A percentile compares a stretch with the other conserved stretches of the same genome.
Evolutionary conservation across 2,113 vertebrate species (phyloP).

Genomic region (Stomatorhinus ivindoensis): DNA sequence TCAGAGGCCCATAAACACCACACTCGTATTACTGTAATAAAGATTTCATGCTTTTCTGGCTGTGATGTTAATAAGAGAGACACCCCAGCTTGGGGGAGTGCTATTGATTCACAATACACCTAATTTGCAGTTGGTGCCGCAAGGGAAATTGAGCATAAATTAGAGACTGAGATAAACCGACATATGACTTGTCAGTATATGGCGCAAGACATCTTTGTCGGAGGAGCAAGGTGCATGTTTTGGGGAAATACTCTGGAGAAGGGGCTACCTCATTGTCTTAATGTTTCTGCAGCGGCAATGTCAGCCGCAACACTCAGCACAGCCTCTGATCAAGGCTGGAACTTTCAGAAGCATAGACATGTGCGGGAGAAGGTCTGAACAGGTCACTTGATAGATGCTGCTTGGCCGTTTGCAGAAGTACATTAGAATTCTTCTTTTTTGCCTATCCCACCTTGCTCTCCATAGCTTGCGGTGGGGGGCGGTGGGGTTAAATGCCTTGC

Average conservation of each 20-base stretch:
- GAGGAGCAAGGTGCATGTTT: background rate
- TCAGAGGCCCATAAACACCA: background rate
- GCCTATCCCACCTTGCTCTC: background rate
- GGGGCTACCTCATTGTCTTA: background rate
- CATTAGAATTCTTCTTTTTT: background rate
- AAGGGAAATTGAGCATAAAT: conserved; percentile 4
- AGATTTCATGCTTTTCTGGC: background rate
- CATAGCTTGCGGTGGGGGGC: background rate
- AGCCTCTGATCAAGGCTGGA: background rate
- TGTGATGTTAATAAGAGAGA: background rate
- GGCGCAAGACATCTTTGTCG: background rate
- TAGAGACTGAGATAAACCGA: background rate
- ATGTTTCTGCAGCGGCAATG: background rate
- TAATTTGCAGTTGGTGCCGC: conserved; percentile 1
- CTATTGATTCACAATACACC: conserved; percentile 1
- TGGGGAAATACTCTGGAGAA: background rate
- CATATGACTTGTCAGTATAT: background rate
- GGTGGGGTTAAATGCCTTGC: background rate
- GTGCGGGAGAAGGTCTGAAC: background rate
- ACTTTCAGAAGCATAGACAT: background rate
- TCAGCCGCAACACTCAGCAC: background rate
- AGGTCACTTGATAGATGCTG: background rate
- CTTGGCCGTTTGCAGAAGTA: background rate
- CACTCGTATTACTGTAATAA: background rate
- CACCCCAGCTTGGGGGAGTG: background rate